These are phyloP conservation scores for Netelia fuscicornis DNA, from an alignment of 2,888 invertebrate species.

Conservation along the genomic window DNA sequence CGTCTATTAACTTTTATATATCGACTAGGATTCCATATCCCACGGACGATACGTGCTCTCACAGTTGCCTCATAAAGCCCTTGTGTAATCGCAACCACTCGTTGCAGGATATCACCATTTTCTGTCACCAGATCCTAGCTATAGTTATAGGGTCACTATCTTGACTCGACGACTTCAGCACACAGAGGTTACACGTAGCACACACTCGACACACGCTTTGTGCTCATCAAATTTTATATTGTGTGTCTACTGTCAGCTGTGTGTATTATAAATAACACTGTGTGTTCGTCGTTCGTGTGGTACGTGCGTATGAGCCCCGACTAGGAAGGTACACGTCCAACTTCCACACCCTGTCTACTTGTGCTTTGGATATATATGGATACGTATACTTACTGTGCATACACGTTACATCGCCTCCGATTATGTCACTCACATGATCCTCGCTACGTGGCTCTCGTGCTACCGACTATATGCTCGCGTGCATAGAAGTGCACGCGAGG, in stretches of 20 bases:
- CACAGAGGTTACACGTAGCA: no score
- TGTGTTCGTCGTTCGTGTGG: neutral
- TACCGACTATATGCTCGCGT: constrained; percentile 44
- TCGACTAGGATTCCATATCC: neutral
- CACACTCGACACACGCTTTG: no score
- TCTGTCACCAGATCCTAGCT: no score
- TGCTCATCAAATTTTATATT: no score
- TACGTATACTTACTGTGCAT: constrained; percentile 36
- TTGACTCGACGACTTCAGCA: no score
- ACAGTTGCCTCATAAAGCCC: no score
- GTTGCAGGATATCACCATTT: no score
- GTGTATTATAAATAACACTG: no score
- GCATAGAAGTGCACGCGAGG: constrained; percentile 37
- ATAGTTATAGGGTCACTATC: no score
- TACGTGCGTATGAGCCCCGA: neutral
- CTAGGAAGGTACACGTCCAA: constrained; percentile 48
- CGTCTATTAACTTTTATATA: neutral
- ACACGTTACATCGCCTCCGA: constrained; percentile 65
- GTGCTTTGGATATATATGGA: neutral
- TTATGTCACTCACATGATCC: constrained; percentile 71
- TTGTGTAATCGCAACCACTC: no score
- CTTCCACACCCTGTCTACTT: constrained; percentile 37
- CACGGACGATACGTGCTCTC: no score
- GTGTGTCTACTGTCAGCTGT: no score
- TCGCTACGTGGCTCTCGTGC: constrained; percentile 42